Percentiles rank a stretch among this genome's conserved stretches.
Evolutionary conservation across 2,797 vertebrate genomes (phyloP).

Genomic region (Nasua narica): DNA sequence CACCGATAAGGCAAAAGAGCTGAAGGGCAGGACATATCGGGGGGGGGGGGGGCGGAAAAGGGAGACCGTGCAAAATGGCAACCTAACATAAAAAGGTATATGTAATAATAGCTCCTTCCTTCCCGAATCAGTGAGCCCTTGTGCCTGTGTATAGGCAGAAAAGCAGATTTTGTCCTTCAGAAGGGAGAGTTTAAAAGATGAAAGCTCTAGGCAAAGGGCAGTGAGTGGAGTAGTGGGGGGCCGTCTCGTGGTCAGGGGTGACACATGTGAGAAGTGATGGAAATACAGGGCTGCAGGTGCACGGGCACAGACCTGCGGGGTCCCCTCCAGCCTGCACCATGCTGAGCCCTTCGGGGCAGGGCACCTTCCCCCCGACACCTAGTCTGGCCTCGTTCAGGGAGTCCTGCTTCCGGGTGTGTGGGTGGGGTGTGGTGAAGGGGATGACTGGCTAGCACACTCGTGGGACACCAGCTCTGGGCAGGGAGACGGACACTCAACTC

Average conservation of each 20-base stretch:
- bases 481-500: background rate
- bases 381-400: background rate
- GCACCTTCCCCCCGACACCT: background rate
- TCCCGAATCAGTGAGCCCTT: background rate
- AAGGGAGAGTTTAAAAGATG: background rate
- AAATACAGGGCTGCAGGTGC: background rate
- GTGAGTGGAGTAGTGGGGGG: background rate
- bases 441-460: background rate
- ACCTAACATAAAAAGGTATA: background rate
- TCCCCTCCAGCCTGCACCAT: background rate
- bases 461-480: background rate
- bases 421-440: background rate
- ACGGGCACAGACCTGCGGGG: background rate
- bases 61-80: conserved; percentile 42
- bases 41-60: background rate
- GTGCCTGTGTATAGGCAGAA: background rate
- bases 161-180: background rate
- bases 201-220: background rate
- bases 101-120: background rate
- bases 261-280: background rate
- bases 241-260: accelerated
- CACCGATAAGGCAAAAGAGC: conserved; percentile 62
- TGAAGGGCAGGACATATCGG: background rate
- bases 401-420: background rate
- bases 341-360: background rate